Evolutionary conservation across 1,140 invertebrate genomes (phyloP), one percentile per base, ranked within the genome.

Genomic region (Macrobrachium rosenbergii): DNA sequence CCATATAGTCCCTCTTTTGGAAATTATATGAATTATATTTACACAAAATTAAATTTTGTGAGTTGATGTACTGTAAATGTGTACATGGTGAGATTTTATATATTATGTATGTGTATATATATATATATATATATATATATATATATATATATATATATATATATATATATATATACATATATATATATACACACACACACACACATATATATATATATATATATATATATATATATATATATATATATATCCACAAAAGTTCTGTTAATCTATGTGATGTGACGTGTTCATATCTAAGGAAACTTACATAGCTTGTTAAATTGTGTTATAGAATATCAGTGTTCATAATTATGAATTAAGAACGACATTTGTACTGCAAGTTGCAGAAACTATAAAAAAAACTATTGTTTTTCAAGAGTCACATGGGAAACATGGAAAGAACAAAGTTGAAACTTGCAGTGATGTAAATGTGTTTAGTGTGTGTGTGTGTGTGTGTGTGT

Each of bases 141-240:
- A 28, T 67, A 72, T 72, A 72, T 23, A 72, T 72, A 72, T 23
- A 28, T 23, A 72, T 72, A 28, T 72, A 72, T 72, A 72, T 16
- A 23, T 21, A 72, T 72, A 72, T 23, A 72, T 21, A 23, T 69
- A 69, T 69, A 21, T 69, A 69, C 8, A 69, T 69, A 69, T 69
- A 16, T 69, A 5, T 69, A 2, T 69, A 21, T 69, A 21, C n/a
- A 8, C 6, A 69, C 8, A 21, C n/a, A 69, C n/a, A 69, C n/a
- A 69, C 37, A n/a, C 7, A n/a, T 69, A n/a, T 19, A n/a, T 69
- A n/a, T 69, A n/a, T 69, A 21, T 69, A 21, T 72, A 72, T 72
- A 72, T 72, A 72, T 72, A 72, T 72, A 72, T 72, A 72, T 72
- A 72, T 72, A 72, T 72, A 72, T 72, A 72, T 72, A 72, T 72